Percentiles rank a stretch among this genome's conserved stretches.
Conservation (phyloP, 2,797 vertebrate genomes). For the Diglossa cyanea region DNA sequence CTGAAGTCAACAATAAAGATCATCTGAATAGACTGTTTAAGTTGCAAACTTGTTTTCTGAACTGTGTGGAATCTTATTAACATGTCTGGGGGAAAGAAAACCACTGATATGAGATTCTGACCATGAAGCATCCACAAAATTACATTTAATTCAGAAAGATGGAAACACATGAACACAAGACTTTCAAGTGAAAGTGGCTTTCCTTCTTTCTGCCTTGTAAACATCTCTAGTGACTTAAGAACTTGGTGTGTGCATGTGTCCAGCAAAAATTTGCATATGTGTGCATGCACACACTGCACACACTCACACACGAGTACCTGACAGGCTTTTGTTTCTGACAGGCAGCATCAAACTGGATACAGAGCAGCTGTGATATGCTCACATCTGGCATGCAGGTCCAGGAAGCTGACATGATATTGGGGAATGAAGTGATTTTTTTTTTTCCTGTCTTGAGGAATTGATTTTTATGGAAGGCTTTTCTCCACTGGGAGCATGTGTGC, state of each 20-base stretch:
- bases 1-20: background rate
- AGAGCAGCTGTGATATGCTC: background rate
- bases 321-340: background rate
- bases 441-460: background rate
- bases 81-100: background rate
- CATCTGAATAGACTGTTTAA: background rate
- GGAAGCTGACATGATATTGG: background rate
- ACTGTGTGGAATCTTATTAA: background rate
- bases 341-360: background rate
- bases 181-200: background rate
- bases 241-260: rapidly evolving
- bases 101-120: background rate
- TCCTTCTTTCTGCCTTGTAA: background rate
- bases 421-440: background rate
- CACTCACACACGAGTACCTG: background rate
- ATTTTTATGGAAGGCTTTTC: background rate
- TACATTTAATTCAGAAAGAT: background rate
- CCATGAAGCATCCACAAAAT: background rate
- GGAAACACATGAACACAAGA: background rate
- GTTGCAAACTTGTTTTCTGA: background rate
- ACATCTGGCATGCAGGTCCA: background rate
- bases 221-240: background rate
- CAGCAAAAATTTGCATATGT: background rate
- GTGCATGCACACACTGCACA: too few relatives aligned
- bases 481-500: background rate